These are phyloP conservation scores for Ceratina japonica DNA, from an alignment of 1,140 invertebrate genomes.

Conservation along the genomic window DNA sequence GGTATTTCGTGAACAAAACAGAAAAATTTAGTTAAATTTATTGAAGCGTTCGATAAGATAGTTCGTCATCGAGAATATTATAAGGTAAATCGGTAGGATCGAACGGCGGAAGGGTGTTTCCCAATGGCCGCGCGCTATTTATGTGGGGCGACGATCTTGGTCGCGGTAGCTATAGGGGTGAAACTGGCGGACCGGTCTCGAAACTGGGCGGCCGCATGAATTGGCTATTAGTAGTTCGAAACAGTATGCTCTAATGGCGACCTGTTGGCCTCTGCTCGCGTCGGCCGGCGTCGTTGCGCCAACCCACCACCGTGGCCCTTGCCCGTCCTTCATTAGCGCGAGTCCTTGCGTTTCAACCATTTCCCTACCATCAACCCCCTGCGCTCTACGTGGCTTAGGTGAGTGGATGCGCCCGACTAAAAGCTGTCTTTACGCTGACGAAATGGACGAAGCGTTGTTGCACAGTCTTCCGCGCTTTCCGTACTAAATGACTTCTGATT, in stretches of 20 bases:
- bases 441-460: conserved; percentile 53
- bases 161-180: conserved; percentile 35
- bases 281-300: conserved; percentile 42
- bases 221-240: conserved; percentile 74
- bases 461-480: conserved; percentile 17
- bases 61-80: neutral
- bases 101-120: neutral
- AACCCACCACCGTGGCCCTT: conserved; percentile 41
- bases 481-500: conserved; percentile 54
- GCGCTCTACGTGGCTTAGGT: conserved; percentile 20
- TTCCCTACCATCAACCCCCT: conserved; percentile 32
- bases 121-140: conserved; percentile 43
- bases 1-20: no score
- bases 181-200: conserved; percentile 38
- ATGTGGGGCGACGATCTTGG: conserved; percentile 59
- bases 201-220: conserved; percentile 65
- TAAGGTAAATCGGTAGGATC: conserved; percentile 18
- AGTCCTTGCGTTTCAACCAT: conserved; percentile 61
- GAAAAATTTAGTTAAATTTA: no score
- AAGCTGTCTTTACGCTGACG: conserved; percentile 63
- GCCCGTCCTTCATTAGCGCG: conserved; percentile 70
- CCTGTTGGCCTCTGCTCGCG: conserved; percentile 71
- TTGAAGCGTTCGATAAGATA: neutral
- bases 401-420: conserved; percentile 49
- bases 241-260: conserved; percentile 74